Evolutionary conservation across 2,797 vertebrate species (phyloP).

Genomic region (Rhabdophis nuchalis): DNA sequence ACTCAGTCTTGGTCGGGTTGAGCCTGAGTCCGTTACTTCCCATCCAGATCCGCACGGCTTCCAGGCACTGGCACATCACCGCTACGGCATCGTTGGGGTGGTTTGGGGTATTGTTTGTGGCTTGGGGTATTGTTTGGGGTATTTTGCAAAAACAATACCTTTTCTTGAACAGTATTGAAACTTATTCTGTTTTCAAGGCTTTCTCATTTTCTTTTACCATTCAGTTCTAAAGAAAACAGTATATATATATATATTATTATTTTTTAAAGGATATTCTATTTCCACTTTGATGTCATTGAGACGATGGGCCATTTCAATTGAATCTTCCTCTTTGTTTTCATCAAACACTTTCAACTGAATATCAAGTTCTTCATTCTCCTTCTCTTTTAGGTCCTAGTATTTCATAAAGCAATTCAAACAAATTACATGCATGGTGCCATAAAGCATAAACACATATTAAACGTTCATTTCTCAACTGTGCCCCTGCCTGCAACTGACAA

Average conservation of each 20-base stretch:
- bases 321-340: slow-evolving; percentile 97
- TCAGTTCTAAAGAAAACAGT: not conserved
- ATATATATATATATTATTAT: not conserved
- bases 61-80: too few species aligned
- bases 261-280: slow-evolving; percentile 98
- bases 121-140: too few species aligned
- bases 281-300: slow-evolving; percentile 92
- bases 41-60: too few species aligned
- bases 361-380: slow-evolving; percentile 94
- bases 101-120: too few species aligned
- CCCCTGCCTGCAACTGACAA: not conserved
- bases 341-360: slow-evolving; percentile 98
- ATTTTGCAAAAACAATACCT: not conserved
- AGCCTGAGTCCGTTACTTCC: too few species aligned
- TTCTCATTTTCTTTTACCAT: not conserved
- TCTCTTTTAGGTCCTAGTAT: slow-evolving; percentile 85
- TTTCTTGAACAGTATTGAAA: not conserved
- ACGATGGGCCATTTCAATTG: slow-evolving; percentile 92
- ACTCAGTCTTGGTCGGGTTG: too few species aligned
- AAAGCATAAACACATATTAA: not conserved
- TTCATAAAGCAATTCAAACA: slow-evolving; percentile 48
- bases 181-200: not conserved
- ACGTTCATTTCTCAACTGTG: not conserved
- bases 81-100: too few species aligned
- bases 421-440: not conserved